Evolutionary conservation across 2,888 invertebrate species (phyloP).

Genomic region (Sericinus montela): DNA sequence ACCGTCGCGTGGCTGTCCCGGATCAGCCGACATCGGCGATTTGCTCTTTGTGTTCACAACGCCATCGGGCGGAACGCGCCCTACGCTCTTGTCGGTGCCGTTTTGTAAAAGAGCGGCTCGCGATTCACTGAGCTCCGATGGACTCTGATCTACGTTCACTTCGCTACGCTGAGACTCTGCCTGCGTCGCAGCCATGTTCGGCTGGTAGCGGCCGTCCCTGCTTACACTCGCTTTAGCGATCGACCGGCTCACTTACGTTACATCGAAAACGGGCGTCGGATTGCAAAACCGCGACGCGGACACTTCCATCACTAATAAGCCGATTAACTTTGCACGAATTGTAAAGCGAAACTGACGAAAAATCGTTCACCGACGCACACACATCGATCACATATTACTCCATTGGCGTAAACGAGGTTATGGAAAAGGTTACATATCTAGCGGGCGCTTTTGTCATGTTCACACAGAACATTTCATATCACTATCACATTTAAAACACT

Average conservation of each 20-base stretch:
- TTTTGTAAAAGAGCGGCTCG: slow-evolving; percentile 85
- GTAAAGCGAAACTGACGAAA: slow-evolving; percentile 75
- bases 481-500: slow-evolving; percentile 67
- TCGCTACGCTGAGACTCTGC: slow-evolving; percentile 90
- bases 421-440: slow-evolving; percentile 85
- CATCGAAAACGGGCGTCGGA: slow-evolving; percentile 78
- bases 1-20: slow-evolving; percentile 87
- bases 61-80: slow-evolving; percentile 82
- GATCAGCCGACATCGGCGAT: slow-evolving; percentile 82
- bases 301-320: slow-evolving; percentile 77
- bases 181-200: slow-evolving; percentile 92
- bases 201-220: slow-evolving; percentile 75
- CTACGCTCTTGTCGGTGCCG: slow-evolving; percentile 87
- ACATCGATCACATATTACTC: slow-evolving; percentile 87
- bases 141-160: slow-evolving; percentile 83
- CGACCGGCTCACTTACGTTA: slow-evolving; percentile 79
- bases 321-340: slow-evolving; percentile 62
- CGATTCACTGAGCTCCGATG: slow-evolving; percentile 83
- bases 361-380: slow-evolving; percentile 84
- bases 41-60: slow-evolving; percentile 83
- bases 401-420: slow-evolving; percentile 89
- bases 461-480: slow-evolving; percentile 72
- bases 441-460: slow-evolving; percentile 77
- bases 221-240: slow-evolving; percentile 82
- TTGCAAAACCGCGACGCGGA: slow-evolving; percentile 75